phyloP scores from a whole-genome alignment of 1,140 invertebrate genomes.

The Drosophila pseudoananassae region DNA sequence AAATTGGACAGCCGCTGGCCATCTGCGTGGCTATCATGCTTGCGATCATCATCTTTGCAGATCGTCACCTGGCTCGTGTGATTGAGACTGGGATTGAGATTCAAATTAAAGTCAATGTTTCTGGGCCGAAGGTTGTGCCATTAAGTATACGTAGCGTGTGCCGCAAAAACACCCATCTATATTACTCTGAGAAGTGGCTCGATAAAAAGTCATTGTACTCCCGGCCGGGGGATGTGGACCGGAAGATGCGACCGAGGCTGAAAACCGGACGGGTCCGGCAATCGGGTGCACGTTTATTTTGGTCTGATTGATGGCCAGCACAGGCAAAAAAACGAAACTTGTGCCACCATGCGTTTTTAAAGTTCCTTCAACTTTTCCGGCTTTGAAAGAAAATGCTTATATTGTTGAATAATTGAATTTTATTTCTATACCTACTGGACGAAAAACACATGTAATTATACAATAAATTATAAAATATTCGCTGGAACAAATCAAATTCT shows the following conservation, averaged over 20 bases:
- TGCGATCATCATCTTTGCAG: slow-evolving; percentile 46
- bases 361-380: slow-evolving; percentile 9
- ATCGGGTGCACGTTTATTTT: slow-evolving; percentile 10
- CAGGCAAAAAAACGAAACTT: slow-evolving; percentile 6
- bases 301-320: slow-evolving; percentile 41
- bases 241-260: slow-evolving; percentile 40
- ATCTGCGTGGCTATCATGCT: slow-evolving; percentile 43
- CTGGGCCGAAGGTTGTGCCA: slow-evolving; percentile 62
- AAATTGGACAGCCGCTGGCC: slow-evolving; percentile 45
- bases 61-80: slow-evolving; percentile 45
- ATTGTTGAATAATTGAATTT: too few relatives aligned
- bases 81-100: slow-evolving; percentile 30
- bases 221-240: slow-evolving; percentile 26
- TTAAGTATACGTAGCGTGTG: slow-evolving; percentile 39
- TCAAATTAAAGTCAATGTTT: slow-evolving; percentile 44
- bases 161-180: slow-evolving; percentile 7
- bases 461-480: neutral
- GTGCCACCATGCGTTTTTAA: neutral
- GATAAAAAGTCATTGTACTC: slow-evolving; percentile 67
- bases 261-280: slow-evolving; percentile 16
- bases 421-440: too few relatives aligned
- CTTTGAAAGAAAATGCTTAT: neutral
- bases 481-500: neutral
- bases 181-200: slow-evolving; percentile 3
- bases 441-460: neutral